A percentile compares a stretch with the other conserved stretches of the same genome.
Conservation (phyloP, 2,113 vertebrate genomes). For the Notarius lentiginosus region DNA sequence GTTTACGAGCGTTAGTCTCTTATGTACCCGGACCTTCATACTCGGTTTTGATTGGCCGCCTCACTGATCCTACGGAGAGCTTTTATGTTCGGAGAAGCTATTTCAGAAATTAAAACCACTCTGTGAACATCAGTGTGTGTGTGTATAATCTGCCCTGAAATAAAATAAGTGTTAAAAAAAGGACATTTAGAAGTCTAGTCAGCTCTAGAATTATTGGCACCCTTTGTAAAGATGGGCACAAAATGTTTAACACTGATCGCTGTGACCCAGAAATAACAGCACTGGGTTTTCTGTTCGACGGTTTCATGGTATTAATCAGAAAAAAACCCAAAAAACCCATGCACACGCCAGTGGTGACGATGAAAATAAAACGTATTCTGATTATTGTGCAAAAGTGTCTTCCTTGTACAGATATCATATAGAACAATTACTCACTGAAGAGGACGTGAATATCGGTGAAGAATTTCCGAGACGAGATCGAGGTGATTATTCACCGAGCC, state of each 20-base stretch:
- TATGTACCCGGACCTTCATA: background rate
- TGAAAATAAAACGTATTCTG: no score
- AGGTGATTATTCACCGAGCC: no score
- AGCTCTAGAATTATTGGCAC: background rate
- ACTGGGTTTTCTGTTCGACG: background rate
- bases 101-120: background rate
- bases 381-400: background rate
- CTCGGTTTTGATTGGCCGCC: background rate
- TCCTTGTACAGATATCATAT: no score
- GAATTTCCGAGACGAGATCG: no score
- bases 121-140: background rate
- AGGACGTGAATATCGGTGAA: no score
- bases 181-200: background rate
- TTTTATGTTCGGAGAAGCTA: background rate
- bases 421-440: no score
- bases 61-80: background rate
- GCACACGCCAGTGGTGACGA: background rate
- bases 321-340: background rate
- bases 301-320: background rate
- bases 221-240: background rate
- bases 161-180: background rate
- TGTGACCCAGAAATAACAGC: background rate
- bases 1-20: background rate
- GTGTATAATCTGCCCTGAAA: background rate
- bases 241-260: no score